Conservation (phyloP, 2,113 vertebrate genomes). For the Morone saxatilis region DNA sequence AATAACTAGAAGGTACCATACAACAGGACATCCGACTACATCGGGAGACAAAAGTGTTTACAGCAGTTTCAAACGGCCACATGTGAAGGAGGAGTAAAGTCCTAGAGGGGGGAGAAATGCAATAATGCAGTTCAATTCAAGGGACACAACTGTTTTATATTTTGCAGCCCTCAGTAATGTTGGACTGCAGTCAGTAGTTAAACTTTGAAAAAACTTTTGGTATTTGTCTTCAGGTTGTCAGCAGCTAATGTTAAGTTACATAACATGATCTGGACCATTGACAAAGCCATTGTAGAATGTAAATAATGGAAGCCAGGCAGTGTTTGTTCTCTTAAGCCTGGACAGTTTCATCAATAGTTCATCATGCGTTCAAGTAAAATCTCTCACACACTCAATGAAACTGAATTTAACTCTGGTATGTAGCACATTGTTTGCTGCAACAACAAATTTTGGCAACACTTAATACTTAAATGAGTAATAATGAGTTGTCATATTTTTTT, state of each 20-base stretch:
- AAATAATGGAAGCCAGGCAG: not conserved
- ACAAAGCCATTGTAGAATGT: slow-evolving; percentile 15
- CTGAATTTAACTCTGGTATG: not conserved
- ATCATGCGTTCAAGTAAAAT: not conserved
- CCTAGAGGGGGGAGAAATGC: too few species aligned
- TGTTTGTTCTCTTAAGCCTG: not conserved
- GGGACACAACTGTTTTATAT: not conserved
- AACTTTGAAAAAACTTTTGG: not conserved
- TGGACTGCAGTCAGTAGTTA: not conserved
- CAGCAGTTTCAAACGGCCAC: not conserved
- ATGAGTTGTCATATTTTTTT: not conserved
- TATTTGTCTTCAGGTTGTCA: slow-evolving; percentile 1
- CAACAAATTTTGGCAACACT: not conserved
- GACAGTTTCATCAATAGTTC: not conserved
- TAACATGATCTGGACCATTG: not conserved
- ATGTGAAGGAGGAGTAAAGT: not conserved
- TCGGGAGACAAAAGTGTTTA: not conserved
- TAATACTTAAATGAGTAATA: not conserved
- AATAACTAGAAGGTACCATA: not conserved
- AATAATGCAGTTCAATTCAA: not conserved
- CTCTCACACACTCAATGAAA: not conserved
- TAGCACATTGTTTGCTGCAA: not conserved
- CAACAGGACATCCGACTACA: too few species aligned
- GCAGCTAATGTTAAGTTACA: not conserved
- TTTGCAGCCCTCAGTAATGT: not conserved